These are phyloP conservation scores for Cyrtonyx montezumae DNA, from an alignment of 2,113 vertebrate species.

Conservation along the genomic window DNA sequence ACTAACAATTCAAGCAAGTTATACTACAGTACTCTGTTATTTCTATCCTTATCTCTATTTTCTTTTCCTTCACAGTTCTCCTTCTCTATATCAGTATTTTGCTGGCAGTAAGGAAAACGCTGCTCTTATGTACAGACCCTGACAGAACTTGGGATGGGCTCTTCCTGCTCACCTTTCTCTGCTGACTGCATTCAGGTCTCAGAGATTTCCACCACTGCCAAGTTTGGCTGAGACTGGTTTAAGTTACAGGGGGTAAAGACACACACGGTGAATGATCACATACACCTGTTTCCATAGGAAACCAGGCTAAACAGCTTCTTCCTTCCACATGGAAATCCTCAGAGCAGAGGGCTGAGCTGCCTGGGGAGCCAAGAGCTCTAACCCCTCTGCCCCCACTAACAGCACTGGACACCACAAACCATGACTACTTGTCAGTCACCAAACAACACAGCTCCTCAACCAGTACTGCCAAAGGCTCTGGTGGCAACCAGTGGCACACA, in stretches of 20 bases:
- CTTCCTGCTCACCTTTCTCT: neutral
- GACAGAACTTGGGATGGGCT: neutral
- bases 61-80: neutral
- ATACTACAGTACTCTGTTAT: neutral
- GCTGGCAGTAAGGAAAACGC: neutral
- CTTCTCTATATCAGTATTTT: neutral
- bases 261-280: neutral
- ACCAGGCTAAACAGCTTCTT: conserved; percentile 26
- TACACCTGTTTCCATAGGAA: conserved; percentile 56
- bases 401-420: neutral
- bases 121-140: neutral
- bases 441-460: neutral
- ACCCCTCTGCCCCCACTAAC: neutral
- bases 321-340: neutral
- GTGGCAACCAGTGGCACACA: neutral
- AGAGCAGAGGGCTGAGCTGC: neutral
- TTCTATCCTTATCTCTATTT: neutral
- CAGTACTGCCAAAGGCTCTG: neutral
- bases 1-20: neutral
- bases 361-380: neutral
- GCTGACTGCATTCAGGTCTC: neutral
- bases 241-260: conserved; percentile 24
- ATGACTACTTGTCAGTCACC: neutral
- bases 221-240: neutral
- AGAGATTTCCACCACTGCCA: neutral